Evolutionary conservation across 2,797 vertebrate genomes (phyloP).

Genomic region (Pempheris klunzingeri): DNA sequence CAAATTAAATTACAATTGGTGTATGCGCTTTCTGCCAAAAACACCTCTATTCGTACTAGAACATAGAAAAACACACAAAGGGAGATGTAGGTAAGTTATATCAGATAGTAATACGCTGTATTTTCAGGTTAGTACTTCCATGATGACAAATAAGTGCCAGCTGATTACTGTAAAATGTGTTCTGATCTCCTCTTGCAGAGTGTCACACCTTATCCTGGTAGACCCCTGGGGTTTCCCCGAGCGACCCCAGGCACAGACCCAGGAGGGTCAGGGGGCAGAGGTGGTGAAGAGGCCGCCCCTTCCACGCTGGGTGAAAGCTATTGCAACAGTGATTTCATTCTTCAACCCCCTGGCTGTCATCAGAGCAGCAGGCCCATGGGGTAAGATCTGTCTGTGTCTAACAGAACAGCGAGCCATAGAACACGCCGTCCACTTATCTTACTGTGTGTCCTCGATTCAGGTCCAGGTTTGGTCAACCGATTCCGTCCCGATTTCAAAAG

Average conservation of each 20-base stretch:
- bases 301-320: slow-evolving; percentile 88
- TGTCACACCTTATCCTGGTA: slow-evolving; percentile 93
- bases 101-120: neutral
- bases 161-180: neutral
- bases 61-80: neutral
- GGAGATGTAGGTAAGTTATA: too few species aligned
- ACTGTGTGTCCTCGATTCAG: slow-evolving; percentile 63
- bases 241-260: slow-evolving; percentile 66
- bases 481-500: slow-evolving; percentile 93
- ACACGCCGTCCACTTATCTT: neutral
- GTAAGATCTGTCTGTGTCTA: slow-evolving; percentile 66
- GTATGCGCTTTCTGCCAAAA: neutral
- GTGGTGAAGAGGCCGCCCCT: slow-evolving; percentile 78
- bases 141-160: neutral
- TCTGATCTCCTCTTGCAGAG: slow-evolving; percentile 73
- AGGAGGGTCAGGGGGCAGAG: slow-evolving; percentile 68
- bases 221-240: slow-evolving; percentile 93
- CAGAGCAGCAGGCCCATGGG: slow-evolving; percentile 91
- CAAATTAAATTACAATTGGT: too few species aligned
- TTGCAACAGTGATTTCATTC: slow-evolving; percentile 84
- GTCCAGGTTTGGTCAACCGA: slow-evolving; percentile 91
- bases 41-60: neutral
- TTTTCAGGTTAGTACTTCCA: neutral
- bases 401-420: neutral
- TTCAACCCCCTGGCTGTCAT: slow-evolving; percentile 93